Evolutionary conservation across 2,113 vertebrate genomes (phyloP).

Genomic region (Hippocampus zosterae): DNA sequence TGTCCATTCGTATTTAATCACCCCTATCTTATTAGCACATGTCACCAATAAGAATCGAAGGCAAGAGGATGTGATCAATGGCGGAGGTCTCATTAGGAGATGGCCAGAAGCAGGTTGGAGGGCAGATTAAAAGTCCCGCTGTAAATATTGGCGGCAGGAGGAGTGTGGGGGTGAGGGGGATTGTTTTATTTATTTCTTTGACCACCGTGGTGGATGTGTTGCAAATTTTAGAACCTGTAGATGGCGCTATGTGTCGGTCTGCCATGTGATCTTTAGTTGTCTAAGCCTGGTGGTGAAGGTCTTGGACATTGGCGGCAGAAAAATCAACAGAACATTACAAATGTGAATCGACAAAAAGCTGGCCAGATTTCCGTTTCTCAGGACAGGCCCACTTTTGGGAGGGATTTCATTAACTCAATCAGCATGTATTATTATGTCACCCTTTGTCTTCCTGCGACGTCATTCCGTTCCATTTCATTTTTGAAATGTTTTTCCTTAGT

Average conservation of each 20-base stretch:
- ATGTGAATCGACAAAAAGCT: not conserved
- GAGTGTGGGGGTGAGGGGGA: not conserved
- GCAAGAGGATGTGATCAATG: slow-evolving; percentile 50
- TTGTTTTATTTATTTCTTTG: slow-evolving; percentile 1
- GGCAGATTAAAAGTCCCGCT: slow-evolving; percentile 56
- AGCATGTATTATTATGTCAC: no score
- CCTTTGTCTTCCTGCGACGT: no score
- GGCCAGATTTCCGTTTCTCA: not conserved
- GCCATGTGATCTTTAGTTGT: not conserved
- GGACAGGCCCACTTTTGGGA: not conserved
- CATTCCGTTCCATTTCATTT: no score
- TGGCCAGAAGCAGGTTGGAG: slow-evolving; percentile 58
- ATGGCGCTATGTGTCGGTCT: not conserved
- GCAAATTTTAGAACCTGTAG: slow-evolving; percentile 25
- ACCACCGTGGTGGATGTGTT: slow-evolving; percentile 30
- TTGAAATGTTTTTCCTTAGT: no score
- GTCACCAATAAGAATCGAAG: slow-evolving; percentile 58
- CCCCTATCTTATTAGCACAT: slow-evolving; percentile 51
- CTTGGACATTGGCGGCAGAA: not conserved
- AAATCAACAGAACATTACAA: not conserved
- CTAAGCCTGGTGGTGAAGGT: not conserved
- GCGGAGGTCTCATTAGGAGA: slow-evolving; percentile 60
- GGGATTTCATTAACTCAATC: no score
- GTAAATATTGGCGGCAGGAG: slow-evolving; percentile 50
- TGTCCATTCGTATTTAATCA: slow-evolving; percentile 49